Percentiles rank a stretch among this genome's conserved stretches.
These are phyloP conservation scores for Dimorphilus gyrociliatus DNA, from an alignment of 2,888 invertebrate genomes.

Conservation along the genomic window DNA sequence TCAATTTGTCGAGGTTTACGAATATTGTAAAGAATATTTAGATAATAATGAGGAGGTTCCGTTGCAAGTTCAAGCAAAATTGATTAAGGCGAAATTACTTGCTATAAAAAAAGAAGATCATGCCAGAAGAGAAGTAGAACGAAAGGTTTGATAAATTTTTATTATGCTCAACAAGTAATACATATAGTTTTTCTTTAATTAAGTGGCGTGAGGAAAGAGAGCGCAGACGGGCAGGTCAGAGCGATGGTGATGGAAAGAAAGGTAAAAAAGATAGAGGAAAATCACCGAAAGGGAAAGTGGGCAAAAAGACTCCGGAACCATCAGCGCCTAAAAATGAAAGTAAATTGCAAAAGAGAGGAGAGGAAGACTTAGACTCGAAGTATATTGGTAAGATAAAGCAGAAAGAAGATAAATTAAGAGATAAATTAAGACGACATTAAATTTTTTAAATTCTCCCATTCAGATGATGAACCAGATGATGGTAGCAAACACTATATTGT, in stretches of 20 bases:
- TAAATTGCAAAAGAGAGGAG: slow-evolving; percentile 33
- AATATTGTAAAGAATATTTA: slow-evolving; percentile 26
- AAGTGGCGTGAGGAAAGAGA: background rate
- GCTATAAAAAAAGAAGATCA: slow-evolving; percentile 25
- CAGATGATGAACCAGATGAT: slow-evolving; percentile 38
- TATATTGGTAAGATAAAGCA: slow-evolving; percentile 24
- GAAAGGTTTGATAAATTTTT: slow-evolving; percentile 19
- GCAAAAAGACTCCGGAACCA: slow-evolving; percentile 33
- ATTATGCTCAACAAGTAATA: background rate
- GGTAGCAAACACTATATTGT: slow-evolving; percentile 33
- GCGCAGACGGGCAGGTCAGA: too few relatives aligned
- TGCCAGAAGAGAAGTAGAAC: slow-evolving; percentile 22
- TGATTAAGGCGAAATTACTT: slow-evolving; percentile 31
- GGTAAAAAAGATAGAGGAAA: slow-evolving; percentile 22
- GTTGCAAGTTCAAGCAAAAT: slow-evolving; percentile 26
- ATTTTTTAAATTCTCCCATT: background rate
- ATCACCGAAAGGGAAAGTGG: slow-evolving; percentile 27
- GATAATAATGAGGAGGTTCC: slow-evolving; percentile 32
- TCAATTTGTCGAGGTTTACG: slow-evolving; percentile 29
- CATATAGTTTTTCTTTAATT: background rate
- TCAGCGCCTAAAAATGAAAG: slow-evolving; percentile 30
- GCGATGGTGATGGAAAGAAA: slow-evolving; percentile 15
- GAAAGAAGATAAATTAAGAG: background rate
- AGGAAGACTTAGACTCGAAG: slow-evolving; percentile 31
- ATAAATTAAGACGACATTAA: background rate